Percentiles rank a stretch among this genome's conserved stretches.
Evolutionary conservation across 2,888 invertebrate genomes (phyloP).

Genomic region (Agonopterix heracliana): DNA sequence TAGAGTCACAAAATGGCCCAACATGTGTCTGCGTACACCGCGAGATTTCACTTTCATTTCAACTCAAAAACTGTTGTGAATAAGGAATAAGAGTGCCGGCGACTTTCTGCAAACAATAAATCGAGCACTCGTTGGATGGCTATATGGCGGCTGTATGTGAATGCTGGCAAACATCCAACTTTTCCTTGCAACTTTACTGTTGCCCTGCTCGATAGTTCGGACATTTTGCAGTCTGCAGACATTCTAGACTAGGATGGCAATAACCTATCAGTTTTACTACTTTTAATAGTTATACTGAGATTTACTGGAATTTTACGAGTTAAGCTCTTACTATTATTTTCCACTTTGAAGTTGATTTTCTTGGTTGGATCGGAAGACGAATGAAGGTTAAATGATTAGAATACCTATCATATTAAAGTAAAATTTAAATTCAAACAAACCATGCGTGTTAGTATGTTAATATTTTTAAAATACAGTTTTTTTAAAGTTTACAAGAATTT

Average conservation of each 20-base stretch:
- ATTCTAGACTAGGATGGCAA: conserved; percentile 56
- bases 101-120: conserved; percentile 50
- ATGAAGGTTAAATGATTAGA: too few species aligned
- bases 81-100: conserved; percentile 51
- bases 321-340: conserved; percentile 5
- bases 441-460: too few species aligned
- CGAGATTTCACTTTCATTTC: conserved; percentile 33
- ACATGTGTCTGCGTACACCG: too few species aligned
- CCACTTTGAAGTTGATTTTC: conserved; percentile 24
- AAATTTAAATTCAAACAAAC: too few species aligned
- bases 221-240: conserved; percentile 46
- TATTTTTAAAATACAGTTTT: too few species aligned
- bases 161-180: conserved; percentile 54
- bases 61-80: conserved; percentile 28
- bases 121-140: conserved; percentile 29
- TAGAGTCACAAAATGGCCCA: too few species aligned
- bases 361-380: too few species aligned
- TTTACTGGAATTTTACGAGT: conserved; percentile 30
- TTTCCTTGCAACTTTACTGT: conserved; percentile 61
- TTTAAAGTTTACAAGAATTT: too few species aligned
- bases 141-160: conserved; percentile 14
- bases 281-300: conserved; percentile 31
- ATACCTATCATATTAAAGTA: too few species aligned
- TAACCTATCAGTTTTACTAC: conserved; percentile 57
- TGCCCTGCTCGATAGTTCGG: conserved; percentile 14